phyloP scores from a whole-genome alignment of 2,888 invertebrate species.

The Rhagophthalmus giganteus region DNA sequence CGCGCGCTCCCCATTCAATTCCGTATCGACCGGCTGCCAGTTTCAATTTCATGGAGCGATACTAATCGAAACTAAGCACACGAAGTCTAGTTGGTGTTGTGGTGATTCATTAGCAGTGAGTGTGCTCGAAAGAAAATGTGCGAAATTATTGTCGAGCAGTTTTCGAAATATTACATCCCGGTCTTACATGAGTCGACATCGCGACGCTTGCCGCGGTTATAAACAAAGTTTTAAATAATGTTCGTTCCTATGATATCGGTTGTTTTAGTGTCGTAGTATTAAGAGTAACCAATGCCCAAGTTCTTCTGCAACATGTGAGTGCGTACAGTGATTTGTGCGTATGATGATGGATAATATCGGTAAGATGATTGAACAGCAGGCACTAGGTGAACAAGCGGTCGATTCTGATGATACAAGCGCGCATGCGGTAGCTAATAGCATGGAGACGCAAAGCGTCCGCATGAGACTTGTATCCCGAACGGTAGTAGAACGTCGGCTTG shows the following conservation, averaged over 20 bases:
- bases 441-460: slow-evolving; percentile 54
- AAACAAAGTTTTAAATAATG: slow-evolving; percentile 44
- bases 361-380: slow-evolving; percentile 63
- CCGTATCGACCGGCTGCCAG: slow-evolving; percentile 56
- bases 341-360: slow-evolving; percentile 62
- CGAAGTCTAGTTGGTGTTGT: slow-evolving; percentile 31
- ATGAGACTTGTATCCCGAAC: slow-evolving; percentile 56
- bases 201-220: slow-evolving; percentile 45
- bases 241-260: slow-evolving; percentile 30
- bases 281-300: slow-evolving; percentile 28
- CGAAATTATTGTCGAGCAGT: slow-evolving; percentile 1
- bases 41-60: slow-evolving; percentile 44
- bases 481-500: slow-evolving; percentile 54
- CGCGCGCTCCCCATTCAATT: slow-evolving; percentile 55
- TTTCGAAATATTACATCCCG: slow-evolving; percentile 4
- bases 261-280: slow-evolving; percentile 33
- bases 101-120: slow-evolving; percentile 19
- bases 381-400: slow-evolving; percentile 59
- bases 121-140: slow-evolving; percentile 17
- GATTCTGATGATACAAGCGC: slow-evolving; percentile 56
- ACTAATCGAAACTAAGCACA: slow-evolving; percentile 38
- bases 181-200: slow-evolving; percentile 26
- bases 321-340: slow-evolving; percentile 35
- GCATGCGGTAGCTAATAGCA: slow-evolving; percentile 52
- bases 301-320: slow-evolving; percentile 35